Evolutionary conservation across 2,888 invertebrate genomes (phyloP).

Genomic region (Atrina japonica): DNA sequence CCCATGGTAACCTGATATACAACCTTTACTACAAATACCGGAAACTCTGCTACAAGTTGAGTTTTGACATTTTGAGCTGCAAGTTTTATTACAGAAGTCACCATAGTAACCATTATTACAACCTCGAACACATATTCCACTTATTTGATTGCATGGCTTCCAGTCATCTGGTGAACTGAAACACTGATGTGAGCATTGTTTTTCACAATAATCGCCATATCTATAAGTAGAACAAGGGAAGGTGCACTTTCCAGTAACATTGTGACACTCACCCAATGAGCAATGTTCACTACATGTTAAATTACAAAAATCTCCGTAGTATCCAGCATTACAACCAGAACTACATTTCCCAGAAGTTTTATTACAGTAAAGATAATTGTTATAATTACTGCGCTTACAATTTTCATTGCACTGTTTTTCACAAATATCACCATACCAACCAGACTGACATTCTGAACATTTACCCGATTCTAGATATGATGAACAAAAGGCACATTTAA

Average conservation of each 20-base stretch:
- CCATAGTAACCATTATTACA: slow-evolving; percentile 50
- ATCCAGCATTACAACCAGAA: slow-evolving; percentile 48
- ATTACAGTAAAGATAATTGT: slow-evolving; percentile 46
- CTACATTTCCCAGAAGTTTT: slow-evolving; percentile 47
- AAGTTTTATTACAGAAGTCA: slow-evolving; percentile 42
- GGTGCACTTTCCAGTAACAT: slow-evolving; percentile 47
- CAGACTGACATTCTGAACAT: slow-evolving; percentile 50
- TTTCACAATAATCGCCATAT: slow-evolving; percentile 53
- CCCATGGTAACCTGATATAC: slow-evolving; percentile 50
- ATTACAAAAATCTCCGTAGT: slow-evolving; percentile 53
- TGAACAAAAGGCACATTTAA: slow-evolving; percentile 35
- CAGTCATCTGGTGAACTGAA: slow-evolving; percentile 19
- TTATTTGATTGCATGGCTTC: slow-evolving; percentile 38
- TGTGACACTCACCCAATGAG: slow-evolving; percentile 45
- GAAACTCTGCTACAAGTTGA: slow-evolving; percentile 40
- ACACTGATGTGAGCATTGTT: slow-evolving; percentile 49
- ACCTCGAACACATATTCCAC: slow-evolving; percentile 44
- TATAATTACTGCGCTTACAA: slow-evolving; percentile 37
- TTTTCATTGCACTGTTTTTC: slow-evolving; percentile 41
- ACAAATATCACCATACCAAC: slow-evolving; percentile 52
- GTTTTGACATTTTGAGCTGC: slow-evolving; percentile 47
- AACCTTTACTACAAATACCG: slow-evolving; percentile 48
- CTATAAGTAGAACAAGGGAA: slow-evolving; percentile 47
- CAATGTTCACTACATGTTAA: slow-evolving; percentile 50
- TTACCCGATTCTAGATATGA: slow-evolving; percentile 31